These are phyloP conservation scores for Lumbricus terrestris DNA, from an alignment of 2,888 invertebrate species.

Conservation along the genomic window DNA sequence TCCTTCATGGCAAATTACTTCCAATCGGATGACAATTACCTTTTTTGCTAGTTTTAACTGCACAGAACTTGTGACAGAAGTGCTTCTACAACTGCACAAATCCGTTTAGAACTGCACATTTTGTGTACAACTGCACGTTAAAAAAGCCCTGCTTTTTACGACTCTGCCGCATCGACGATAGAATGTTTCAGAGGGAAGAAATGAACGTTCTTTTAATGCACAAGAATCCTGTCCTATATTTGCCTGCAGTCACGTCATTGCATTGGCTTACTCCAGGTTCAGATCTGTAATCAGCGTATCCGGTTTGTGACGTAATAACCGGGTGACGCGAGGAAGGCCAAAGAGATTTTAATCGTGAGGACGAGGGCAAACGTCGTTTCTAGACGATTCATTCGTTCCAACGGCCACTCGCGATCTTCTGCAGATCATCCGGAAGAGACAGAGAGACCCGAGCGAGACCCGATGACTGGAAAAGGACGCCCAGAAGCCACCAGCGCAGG, in stretches of 20 bases:
- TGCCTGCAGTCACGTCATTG: background rate
- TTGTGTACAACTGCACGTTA: too few species aligned
- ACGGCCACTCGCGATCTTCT: background rate
- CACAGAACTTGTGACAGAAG: too few species aligned
- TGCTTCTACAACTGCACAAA: too few species aligned
- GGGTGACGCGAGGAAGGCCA: background rate
- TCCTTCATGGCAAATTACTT: too few species aligned
- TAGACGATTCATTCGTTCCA: background rate
- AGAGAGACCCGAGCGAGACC: background rate
- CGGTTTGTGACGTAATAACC: slow-evolving; percentile 3
- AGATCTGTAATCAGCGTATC: background rate
- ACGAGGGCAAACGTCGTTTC: background rate
- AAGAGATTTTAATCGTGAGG: too few species aligned
- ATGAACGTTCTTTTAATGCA: too few species aligned
- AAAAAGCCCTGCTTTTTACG: too few species aligned
- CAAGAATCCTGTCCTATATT: background rate
- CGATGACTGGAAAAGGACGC: slow-evolving; percentile 3
- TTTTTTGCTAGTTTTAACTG: too few species aligned
- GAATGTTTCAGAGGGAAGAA: too few species aligned
- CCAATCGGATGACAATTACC: too few species aligned
- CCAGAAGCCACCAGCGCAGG: background rate
- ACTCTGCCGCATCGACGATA: too few species aligned
- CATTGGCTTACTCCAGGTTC: background rate
- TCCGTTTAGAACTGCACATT: too few species aligned
- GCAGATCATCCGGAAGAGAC: background rate